Evolutionary conservation across 1,140 invertebrate genomes (phyloP).

Genomic region (Halictus rubicundus): DNA sequence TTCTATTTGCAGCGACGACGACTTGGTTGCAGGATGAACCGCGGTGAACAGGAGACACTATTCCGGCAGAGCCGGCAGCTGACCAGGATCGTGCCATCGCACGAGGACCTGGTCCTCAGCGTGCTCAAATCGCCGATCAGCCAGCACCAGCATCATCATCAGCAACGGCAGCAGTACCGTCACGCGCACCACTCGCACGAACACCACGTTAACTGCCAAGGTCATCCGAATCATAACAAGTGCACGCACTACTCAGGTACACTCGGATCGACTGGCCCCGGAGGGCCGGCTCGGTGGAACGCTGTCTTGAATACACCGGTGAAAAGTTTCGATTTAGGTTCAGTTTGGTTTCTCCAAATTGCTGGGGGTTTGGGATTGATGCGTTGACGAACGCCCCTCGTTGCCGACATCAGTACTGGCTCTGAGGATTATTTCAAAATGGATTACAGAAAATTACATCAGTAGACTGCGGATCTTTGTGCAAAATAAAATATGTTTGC

Average conservation of each 20-base stretch:
- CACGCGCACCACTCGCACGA: slow-evolving; percentile 56
- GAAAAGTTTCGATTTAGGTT: too few species aligned
- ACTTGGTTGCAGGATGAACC: slow-evolving; percentile 81
- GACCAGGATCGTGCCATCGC: slow-evolving; percentile 72
- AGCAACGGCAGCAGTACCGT: slow-evolving; percentile 61
- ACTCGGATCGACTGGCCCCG: not conserved
- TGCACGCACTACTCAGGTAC: slow-evolving; percentile 70
- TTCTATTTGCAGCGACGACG: slow-evolving; percentile 66
- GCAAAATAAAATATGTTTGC: too few species aligned
- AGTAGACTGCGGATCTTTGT: too few species aligned
- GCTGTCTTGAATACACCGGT: too few species aligned
- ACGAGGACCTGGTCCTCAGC: slow-evolving; percentile 82
- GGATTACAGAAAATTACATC: too few species aligned
- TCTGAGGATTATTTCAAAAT: too few species aligned
- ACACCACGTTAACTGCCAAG: slow-evolving; percentile 67
- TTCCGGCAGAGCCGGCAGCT: slow-evolving; percentile 83
- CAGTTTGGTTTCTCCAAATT: too few species aligned
- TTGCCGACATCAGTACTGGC: too few species aligned
- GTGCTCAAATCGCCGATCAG: slow-evolving; percentile 82
- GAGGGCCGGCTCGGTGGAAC: too few species aligned
- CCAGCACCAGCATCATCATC: slow-evolving; percentile 72
- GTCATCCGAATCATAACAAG: slow-evolving; percentile 67
- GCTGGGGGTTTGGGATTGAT: too few species aligned
- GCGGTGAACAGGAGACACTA: slow-evolving; percentile 83
- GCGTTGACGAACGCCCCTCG: too few species aligned